These are phyloP conservation scores for Hypena proboscidalis DNA, from an alignment of 2,888 invertebrate species.

Conservation along the genomic window DNA sequence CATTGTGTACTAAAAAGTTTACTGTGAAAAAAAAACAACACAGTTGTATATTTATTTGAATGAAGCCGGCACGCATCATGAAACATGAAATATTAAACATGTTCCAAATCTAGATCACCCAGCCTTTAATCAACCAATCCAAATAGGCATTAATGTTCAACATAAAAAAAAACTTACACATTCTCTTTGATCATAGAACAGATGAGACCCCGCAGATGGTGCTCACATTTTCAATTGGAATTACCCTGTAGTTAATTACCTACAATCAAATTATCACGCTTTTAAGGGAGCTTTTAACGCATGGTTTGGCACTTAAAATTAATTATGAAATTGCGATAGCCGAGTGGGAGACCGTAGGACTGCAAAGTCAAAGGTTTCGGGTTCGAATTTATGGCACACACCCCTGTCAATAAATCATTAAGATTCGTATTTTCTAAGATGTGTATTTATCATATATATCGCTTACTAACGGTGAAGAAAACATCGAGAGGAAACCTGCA, in stretches of 20 bases:
- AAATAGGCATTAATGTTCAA: constrained; percentile 2
- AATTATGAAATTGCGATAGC: neutral
- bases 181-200: constrained; percentile 2
- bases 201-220: constrained; percentile 5
- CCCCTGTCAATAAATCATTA: no score
- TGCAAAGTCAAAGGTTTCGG: neutral
- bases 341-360: no score
- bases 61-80: neutral
- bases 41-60: no score
- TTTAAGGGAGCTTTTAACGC: constrained; percentile 1
- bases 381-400: no score
- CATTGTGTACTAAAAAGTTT: no score
- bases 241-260: constrained; percentile 11
- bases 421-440: no score
- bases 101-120: constrained; percentile 8
- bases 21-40: no score
- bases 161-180: constrained; percentile 14
- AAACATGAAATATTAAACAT: neutral
- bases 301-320: neutral
- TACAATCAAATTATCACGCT: constrained; percentile 12
- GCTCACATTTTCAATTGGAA: constrained; percentile 10
- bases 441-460: no score
- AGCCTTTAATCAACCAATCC: constrained; percentile 1
- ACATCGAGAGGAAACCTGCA: no score
- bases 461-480: no score